These are phyloP conservation scores for Pachyramphus minor DNA, from an alignment of 2,113 vertebrate species.

Conservation along the genomic window DNA sequence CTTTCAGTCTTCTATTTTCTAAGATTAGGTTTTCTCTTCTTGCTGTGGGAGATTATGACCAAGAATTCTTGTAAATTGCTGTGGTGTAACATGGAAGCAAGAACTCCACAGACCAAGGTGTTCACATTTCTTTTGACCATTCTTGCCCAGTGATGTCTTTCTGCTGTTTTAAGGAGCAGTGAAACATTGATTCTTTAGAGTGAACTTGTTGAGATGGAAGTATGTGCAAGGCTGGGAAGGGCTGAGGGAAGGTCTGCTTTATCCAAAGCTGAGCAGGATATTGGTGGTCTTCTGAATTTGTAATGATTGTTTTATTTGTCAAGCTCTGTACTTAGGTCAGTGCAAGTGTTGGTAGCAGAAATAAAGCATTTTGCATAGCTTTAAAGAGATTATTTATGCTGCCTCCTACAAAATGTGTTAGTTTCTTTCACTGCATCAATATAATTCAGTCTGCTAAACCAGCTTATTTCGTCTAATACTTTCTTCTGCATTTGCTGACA, in stretches of 20 bases:
- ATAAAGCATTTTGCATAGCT: neutral
- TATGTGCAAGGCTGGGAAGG: fast-evolving
- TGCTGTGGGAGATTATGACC: neutral
- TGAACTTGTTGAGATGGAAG: fast-evolving
- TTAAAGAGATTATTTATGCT: neutral
- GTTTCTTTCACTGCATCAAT: neutral
- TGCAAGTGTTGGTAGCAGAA: neutral
- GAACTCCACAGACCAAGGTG: too few relatives aligned
- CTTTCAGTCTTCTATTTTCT: neutral
- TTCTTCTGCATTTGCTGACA: neutral
- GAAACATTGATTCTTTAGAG: neutral
- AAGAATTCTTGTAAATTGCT: neutral
- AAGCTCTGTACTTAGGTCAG: neutral
- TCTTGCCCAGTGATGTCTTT: neutral
- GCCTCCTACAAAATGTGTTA: neutral
- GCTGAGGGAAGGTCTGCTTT: neutral
- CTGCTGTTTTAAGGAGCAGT: neutral
- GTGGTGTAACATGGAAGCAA: neutral
- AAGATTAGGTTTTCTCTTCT: neutral
- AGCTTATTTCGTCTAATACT: neutral
- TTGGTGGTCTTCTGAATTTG: neutral
- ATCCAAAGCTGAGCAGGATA: neutral
- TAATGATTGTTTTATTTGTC: neutral
- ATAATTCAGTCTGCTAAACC: constrained; percentile 20
- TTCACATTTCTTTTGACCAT: neutral